Percentiles rank a stretch among this genome's conserved stretches.
Conservation (phyloP, 2,113 vertebrate genomes). For the Dromaius novaehollandiae region DNA sequence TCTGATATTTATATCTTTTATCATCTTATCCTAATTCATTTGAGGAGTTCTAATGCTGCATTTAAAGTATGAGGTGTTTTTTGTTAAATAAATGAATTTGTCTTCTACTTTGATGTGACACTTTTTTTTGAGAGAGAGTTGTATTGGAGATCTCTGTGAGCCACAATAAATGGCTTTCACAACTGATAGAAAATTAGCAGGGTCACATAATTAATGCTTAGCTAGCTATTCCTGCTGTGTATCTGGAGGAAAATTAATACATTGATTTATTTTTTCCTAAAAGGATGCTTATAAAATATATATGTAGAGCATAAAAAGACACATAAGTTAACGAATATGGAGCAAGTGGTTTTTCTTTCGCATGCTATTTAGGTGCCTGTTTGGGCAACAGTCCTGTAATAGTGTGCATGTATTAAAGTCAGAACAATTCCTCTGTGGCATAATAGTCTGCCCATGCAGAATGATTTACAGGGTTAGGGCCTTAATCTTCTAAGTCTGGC, state of each 20-base stretch:
- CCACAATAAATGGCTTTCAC: neutral
- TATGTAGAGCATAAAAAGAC: accelerated
- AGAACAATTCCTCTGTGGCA: neutral
- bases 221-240: neutral
- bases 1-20: neutral
- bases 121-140: neutral
- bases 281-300: neutral
- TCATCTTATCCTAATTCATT: neutral
- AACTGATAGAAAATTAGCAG: neutral
- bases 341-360: neutral
- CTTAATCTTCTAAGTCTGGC: neutral
- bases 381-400: neutral
- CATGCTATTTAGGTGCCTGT: neutral
- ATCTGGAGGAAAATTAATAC: neutral
- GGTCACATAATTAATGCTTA: neutral
- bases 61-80: neutral
- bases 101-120: neutral
- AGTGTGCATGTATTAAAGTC: neutral
- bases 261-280: neutral
- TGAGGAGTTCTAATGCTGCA: neutral
- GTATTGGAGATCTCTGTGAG: neutral
- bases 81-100: neutral
- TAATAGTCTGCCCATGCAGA: neutral
- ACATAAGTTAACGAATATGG: neutral
- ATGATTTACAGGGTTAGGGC: neutral